These are phyloP conservation scores for Drosophila meridiana DNA, from an alignment of 2,888 invertebrate genomes.

Conservation along the genomic window DNA sequence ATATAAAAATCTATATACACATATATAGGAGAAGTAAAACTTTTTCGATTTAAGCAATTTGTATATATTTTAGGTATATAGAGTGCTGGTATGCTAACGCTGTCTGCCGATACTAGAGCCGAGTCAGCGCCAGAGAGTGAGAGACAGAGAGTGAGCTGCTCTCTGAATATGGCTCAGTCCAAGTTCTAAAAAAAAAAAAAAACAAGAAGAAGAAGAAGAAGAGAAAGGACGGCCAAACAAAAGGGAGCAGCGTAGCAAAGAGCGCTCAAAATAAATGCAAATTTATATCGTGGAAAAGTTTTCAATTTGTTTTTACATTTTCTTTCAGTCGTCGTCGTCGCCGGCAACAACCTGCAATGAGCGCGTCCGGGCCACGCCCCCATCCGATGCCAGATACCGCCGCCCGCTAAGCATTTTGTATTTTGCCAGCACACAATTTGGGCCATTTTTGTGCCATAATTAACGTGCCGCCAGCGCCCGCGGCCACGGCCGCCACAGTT, in stretches of 20 bases:
- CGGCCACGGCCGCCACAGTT: conserved; percentile 36
- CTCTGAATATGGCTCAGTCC: conserved; percentile 6
- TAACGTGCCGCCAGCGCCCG: conserved; percentile 59
- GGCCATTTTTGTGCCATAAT: conserved; percentile 66
- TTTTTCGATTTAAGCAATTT: conserved; percentile 62
- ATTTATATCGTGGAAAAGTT: conserved; percentile 77
- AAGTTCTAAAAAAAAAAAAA: neutral
- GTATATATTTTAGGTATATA: conserved; percentile 31
- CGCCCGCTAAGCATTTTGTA: conserved; percentile 56
- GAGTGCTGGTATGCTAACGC: conserved; percentile 14
- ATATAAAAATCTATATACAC: neutral
- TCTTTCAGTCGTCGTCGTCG: conserved; percentile 30
- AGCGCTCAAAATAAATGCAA: conserved; percentile 73
- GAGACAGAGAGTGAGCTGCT: neutral
- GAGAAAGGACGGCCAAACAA: conserved; percentile 10
- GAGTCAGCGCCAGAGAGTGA: neutral
- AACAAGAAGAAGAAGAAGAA: neutral
- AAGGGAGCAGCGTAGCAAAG: conserved; percentile 39
- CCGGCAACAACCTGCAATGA: conserved; percentile 53
- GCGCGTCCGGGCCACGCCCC: conserved; percentile 15
- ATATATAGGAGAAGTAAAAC: conserved; percentile 23
- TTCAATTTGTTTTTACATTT: conserved; percentile 73
- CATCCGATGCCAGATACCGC: conserved; percentile 14
- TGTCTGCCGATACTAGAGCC: conserved; percentile 28
- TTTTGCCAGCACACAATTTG: conserved; percentile 64